Evolutionary conservation across 2,113 vertebrate species (phyloP), one percentile per base, ranked within the genome.

Genomic region (Sinocyclocheilus anshuiensis): DNA sequence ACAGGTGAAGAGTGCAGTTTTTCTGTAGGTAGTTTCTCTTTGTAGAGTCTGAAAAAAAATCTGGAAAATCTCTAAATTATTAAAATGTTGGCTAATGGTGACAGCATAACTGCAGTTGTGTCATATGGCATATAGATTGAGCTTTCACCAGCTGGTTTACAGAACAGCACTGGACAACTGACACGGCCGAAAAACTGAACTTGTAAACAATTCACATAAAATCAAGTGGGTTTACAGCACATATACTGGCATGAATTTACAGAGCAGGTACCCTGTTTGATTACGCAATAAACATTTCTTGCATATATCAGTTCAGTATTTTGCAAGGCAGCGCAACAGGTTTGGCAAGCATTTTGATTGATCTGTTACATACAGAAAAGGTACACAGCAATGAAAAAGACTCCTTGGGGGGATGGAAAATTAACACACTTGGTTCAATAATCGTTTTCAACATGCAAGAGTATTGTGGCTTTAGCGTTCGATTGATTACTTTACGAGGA

Each of bases 401-500:
- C 9, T 77, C 24, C 13, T 53, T 18, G 3, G 75, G 72, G 75
- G 1, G 48, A 16, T 16, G 45, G 48, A 53, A 77, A 57, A 78
- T 57, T 11, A 55, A 57, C 76, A 26, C 8, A 77, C n/a, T 50
- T 77, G 9, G 6, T 4, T 20, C 24, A 75, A 15, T 24, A 53
- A 53, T 26, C 22, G 1, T 53, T 77, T 26, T 26, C 15, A 26
- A 26, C 24, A 65, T 65, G 61, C 24, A 39, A 39, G 39, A 39
- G 61, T 15, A n/a, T 45, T 39, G 39, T 1, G 45, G 4, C 4
- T 5, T 26, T 26, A 65, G 4, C 0, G 13, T 65, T 83, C 83
- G 89, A 93, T 63, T 91, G 90, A 87, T 91, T 88, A 89, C 53
- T 80, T 91, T 90, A 90, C 86, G 82, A 89, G 86, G 3, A n/a